phyloP scores from a whole-genome alignment of 1,140 invertebrate genomes.

The Scaptomyza graminum region DNA sequence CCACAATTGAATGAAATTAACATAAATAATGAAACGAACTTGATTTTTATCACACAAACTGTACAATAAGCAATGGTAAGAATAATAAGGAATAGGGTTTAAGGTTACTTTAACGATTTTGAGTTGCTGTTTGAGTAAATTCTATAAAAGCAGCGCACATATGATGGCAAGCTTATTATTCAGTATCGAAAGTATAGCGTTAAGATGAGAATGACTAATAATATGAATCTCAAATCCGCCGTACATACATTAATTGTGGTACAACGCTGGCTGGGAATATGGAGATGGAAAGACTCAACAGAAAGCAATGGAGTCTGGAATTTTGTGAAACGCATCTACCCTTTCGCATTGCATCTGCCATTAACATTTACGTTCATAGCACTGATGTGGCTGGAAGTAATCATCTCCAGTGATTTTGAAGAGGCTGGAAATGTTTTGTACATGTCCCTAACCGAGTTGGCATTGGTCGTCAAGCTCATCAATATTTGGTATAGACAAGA shows the following conservation, averaged over 20 bases:
- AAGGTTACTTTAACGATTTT: constrained; percentile 10
- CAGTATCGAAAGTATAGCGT: not conserved
- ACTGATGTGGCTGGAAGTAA: constrained; percentile 68
- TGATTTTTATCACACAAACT: constrained; percentile 30
- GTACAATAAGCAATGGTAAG: not conserved
- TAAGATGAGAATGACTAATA: constrained; percentile 34
- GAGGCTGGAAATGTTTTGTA: constrained; percentile 63
- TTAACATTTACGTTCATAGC: constrained; percentile 60
- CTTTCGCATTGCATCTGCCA: constrained; percentile 58
- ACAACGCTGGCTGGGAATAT: constrained; percentile 46
- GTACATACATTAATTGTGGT: constrained; percentile 31
- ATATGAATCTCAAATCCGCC: constrained; percentile 39
- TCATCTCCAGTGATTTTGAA: constrained; percentile 51
- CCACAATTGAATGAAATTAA: constrained; percentile 46
- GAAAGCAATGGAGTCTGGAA: constrained; percentile 3
- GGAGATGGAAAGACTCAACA: constrained; percentile 34
- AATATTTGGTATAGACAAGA: constrained; percentile 62
- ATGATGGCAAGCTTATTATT: not conserved
- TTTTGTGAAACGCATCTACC: constrained; percentile 32
- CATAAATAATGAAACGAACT: constrained; percentile 33
- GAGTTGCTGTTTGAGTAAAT: not conserved
- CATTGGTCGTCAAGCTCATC: constrained; percentile 57
- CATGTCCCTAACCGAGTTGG: constrained; percentile 68
- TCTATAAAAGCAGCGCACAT: constrained; percentile 55
- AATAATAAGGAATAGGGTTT: not conserved